Percentiles rank a stretch among this genome's conserved stretches.
These are phyloP conservation scores for Atethmia centrago DNA, from an alignment of 2,888 invertebrate genomes.

Conservation along the genomic window DNA sequence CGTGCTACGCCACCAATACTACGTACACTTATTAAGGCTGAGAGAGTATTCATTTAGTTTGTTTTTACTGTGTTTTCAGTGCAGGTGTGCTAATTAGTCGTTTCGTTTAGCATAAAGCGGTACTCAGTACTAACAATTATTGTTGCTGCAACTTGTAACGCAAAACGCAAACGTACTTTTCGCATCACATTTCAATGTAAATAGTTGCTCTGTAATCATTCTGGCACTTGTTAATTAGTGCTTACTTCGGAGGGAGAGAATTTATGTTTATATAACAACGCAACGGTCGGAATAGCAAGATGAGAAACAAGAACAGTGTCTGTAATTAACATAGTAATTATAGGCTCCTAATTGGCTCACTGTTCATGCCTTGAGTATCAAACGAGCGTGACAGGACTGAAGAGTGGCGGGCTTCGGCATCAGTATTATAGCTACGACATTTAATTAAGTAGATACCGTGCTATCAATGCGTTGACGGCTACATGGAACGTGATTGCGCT, in stretches of 20 bases:
- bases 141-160: constrained; percentile 29
- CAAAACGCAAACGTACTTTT: constrained; percentile 36
- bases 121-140: constrained; percentile 19
- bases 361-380: constrained; percentile 88
- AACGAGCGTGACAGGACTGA: constrained; percentile 83
- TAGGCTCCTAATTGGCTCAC: constrained; percentile 88
- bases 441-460: constrained; percentile 81
- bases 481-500: constrained; percentile 60
- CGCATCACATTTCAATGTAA: constrained; percentile 56
- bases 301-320: constrained; percentile 86
- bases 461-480: constrained; percentile 70
- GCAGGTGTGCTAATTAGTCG: constrained; percentile 20
- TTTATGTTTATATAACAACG: constrained; percentile 86
- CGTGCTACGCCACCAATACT: constrained; percentile 31
- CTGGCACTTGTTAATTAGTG: constrained; percentile 81
- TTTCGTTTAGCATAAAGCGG: constrained; percentile 22
- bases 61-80: constrained; percentile 13
- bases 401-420: constrained; percentile 67
- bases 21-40: constrained; percentile 31
- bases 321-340: constrained; percentile 90
- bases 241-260: constrained; percentile 79
- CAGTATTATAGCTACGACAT: constrained; percentile 74
- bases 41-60: background rate
- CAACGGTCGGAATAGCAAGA: constrained; percentile 83
- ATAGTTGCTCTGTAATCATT: constrained; percentile 77